Evolutionary conservation across 2,888 invertebrate genomes (phyloP).

Genomic region (Smittia sp.): DNA sequence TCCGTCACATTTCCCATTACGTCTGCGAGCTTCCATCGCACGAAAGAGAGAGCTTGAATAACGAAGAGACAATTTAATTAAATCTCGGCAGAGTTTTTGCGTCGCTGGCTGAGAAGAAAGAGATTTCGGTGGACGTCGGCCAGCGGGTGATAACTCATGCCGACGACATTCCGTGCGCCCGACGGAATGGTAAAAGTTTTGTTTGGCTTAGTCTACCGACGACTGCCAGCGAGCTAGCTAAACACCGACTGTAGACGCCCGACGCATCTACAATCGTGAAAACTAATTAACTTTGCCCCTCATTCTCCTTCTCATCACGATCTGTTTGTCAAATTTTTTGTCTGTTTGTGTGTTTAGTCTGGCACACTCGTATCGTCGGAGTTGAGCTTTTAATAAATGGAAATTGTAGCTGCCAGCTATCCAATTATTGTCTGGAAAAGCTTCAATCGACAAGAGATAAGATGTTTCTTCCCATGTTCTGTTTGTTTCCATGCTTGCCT

Average conservation of each 20-base stretch:
- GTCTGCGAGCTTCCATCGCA: constrained; percentile 1
- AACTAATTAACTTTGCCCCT: constrained; percentile 37
- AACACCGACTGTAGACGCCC: neutral
- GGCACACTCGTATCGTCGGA: neutral
- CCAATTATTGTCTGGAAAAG: constrained; percentile 27
- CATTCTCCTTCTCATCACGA: constrained; percentile 3
- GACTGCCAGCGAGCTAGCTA: neutral
- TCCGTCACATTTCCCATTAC: constrained; percentile 12
- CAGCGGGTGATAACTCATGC: constrained; percentile 30
- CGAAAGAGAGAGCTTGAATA: neutral
- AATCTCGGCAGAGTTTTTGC: constrained; percentile 1
- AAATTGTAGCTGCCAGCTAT: constrained; percentile 26
- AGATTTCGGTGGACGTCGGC: neutral
- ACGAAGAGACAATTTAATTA: constrained; percentile 39
- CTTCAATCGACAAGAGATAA: constrained; percentile 13
- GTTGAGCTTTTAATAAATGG: constrained; percentile 26
- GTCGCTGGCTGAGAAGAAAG: neutral
- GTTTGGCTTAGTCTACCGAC: neutral
- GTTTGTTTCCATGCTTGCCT: neutral
- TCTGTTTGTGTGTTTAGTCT: constrained; percentile 24
- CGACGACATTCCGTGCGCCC: constrained; percentile 14
- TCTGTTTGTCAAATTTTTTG: constrained; percentile 18
- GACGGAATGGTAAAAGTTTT: neutral
- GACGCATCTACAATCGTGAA: constrained; percentile 27
- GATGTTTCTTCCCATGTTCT: constrained; percentile 5